phyloP scores from a whole-genome alignment of 2,888 invertebrate species.

The Tetragonula carbonaria region DNA sequence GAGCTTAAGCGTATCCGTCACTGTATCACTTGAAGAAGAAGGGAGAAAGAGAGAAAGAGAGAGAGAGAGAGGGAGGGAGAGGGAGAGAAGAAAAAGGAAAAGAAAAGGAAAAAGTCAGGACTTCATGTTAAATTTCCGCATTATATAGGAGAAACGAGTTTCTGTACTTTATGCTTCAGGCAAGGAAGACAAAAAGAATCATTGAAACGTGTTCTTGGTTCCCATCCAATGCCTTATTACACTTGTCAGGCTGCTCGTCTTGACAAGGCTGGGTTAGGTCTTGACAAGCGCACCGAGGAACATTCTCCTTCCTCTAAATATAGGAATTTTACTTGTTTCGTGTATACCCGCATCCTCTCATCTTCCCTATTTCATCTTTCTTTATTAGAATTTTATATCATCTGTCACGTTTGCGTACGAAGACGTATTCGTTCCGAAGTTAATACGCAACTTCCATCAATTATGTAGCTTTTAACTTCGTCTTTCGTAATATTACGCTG shows the following conservation, averaged over 20 bases:
- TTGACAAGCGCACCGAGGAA: constrained; percentile 10
- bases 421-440: background rate
- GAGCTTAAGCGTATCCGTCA: background rate
- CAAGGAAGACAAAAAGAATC: constrained; percentile 6
- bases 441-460: background rate
- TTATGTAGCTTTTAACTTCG: background rate
- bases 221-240: constrained; percentile 23
- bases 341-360: background rate
- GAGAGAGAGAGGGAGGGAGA: background rate
- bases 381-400: constrained; percentile 16
- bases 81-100: background rate
- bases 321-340: constrained; percentile 12
- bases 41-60: background rate
- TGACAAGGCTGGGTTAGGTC: constrained; percentile 15
- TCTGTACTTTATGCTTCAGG: background rate
- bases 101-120: background rate
- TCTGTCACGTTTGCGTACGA: background rate
- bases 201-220: constrained; percentile 16
- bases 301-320: constrained; percentile 7
- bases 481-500: too few relatives aligned
- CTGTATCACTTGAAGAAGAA: background rate
- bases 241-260: constrained; percentile 15
- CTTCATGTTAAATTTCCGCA: constrained; percentile 6
- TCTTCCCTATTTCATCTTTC: background rate
- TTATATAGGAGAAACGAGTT: constrained; percentile 7